Conservation (phyloP, 2,797 vertebrate genomes). For the Argya squamiceps region DNA sequence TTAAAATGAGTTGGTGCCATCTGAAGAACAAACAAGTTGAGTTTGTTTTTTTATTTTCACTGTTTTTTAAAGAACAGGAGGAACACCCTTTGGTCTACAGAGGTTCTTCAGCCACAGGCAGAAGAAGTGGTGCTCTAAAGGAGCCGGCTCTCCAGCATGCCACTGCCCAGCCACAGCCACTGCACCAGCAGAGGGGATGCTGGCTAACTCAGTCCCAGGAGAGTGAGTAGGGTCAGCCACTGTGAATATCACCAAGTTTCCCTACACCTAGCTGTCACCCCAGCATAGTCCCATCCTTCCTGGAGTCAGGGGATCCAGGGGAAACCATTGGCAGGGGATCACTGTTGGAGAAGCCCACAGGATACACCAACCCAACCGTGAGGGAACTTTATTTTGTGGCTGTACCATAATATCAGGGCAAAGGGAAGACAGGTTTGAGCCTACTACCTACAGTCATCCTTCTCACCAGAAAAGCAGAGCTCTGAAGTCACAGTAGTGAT, state of each 20-base stretch:
- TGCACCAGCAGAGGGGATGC: accelerated
- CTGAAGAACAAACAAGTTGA: neutral
- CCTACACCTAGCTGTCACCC: neutral
- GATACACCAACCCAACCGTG: neutral
- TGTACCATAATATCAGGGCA: neutral
- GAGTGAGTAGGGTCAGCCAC: neutral
- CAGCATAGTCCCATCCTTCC: neutral
- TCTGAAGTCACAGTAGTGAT: conserved; percentile 13
- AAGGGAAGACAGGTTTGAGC: neutral
- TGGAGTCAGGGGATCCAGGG: neutral
- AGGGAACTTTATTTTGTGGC: neutral
- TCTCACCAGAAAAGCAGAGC: neutral
- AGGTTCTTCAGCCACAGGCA: neutral
- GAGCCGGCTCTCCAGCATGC: neutral
- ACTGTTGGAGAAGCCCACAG: neutral
- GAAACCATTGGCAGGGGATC: neutral
- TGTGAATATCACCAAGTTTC: neutral
- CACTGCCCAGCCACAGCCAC: neutral
- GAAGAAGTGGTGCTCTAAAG: neutral
- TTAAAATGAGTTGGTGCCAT: neutral
- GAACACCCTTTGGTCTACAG: neutral
- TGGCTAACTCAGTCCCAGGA: accelerated
- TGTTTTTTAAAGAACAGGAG: neutral
- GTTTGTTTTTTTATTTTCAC: neutral
- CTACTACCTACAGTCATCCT: neutral